phyloP scores from a whole-genome alignment of 2,888 invertebrate genomes.

The Thereva unica region DNA sequence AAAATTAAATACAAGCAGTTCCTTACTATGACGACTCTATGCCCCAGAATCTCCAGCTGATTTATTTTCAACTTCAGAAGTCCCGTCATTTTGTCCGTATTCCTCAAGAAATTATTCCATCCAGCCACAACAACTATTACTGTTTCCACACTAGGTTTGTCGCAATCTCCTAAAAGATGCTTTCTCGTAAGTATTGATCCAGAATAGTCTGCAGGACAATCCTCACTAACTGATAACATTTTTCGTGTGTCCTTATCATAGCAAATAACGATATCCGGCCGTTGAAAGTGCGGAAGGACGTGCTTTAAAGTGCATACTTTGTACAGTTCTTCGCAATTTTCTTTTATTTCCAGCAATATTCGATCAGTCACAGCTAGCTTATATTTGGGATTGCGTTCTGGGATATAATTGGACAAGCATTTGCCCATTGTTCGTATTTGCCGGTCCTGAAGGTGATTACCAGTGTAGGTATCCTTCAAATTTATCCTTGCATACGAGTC shows the following conservation, averaged over 20 bases:
- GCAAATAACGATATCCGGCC: conserved; percentile 68
- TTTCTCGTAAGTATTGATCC: conserved; percentile 51
- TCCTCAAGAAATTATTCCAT: conserved; percentile 65
- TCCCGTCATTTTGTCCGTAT: conserved; percentile 62
- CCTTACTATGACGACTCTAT: conserved; percentile 62
- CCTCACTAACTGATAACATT: conserved; percentile 59
- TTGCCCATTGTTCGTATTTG: conserved; percentile 62
- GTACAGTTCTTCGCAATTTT: conserved; percentile 59
- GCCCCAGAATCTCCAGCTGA: conserved; percentile 67
- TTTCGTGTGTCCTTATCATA: conserved; percentile 61
- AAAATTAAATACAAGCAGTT: neutral
- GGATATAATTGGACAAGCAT: conserved; percentile 65
- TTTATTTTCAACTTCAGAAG: conserved; percentile 65
- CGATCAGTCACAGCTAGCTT: conserved; percentile 63
- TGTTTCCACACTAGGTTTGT: conserved; percentile 53
- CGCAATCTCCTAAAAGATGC: conserved; percentile 29
- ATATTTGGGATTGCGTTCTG: conserved; percentile 60
- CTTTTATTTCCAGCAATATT: conserved; percentile 64
- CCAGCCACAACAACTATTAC: conserved; percentile 66
- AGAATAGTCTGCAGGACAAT: conserved; percentile 60
- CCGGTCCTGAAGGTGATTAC: conserved; percentile 62
- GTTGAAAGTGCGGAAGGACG: conserved; percentile 70
- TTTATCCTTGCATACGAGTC: conserved; percentile 62
- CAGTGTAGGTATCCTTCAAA: conserved; percentile 58
- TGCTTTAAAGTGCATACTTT: conserved; percentile 62